These are phyloP conservation scores for Borostomias antarcticus DNA, from an alignment of 2,797 vertebrate genomes.

Conservation along the genomic window DNA sequence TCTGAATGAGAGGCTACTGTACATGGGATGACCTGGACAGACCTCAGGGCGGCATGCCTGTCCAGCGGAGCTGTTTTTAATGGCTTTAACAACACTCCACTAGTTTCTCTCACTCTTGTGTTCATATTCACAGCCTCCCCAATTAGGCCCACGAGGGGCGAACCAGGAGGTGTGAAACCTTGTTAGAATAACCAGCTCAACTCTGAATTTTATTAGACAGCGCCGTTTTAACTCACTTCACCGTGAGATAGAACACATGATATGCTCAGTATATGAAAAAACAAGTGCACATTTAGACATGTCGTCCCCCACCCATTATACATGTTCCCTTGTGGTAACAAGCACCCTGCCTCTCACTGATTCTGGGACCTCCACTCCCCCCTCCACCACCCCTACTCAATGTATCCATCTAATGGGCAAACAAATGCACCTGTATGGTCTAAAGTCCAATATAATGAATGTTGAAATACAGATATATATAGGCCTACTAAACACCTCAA, in stretches of 20 bases:
- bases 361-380: too few relatives aligned
- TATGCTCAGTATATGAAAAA: constrained; percentile 20
- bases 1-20: constrained; percentile 17
- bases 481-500: too few relatives aligned
- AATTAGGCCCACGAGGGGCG: constrained; percentile 35
- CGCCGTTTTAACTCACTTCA: not conserved
- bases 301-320: too few relatives aligned
- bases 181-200: constrained; percentile 40
- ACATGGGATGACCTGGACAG: constrained; percentile 52
- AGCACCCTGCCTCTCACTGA: too few relatives aligned
- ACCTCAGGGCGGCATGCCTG: constrained; percentile 21
- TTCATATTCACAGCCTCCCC: constrained; percentile 35
- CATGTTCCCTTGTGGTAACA: too few relatives aligned
- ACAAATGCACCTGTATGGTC: too few relatives aligned
- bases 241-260: constrained; percentile 24
- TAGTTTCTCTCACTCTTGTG: constrained; percentile 51
- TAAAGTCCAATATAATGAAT: too few relatives aligned
- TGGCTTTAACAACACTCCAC: constrained; percentile 45
- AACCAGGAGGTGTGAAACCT: constrained; percentile 47
- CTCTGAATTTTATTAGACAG: constrained; percentile 1
- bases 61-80: constrained; percentile 54
- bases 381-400: too few relatives aligned
- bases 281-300: too few relatives aligned
- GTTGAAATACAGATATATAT: too few relatives aligned
- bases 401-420: too few relatives aligned